A percentile compares a stretch with the other conserved stretches of the same genome.
Evolutionary conservation across 2,797 vertebrate species (phyloP).

Genomic region (Steatocranus sp.): DNA sequence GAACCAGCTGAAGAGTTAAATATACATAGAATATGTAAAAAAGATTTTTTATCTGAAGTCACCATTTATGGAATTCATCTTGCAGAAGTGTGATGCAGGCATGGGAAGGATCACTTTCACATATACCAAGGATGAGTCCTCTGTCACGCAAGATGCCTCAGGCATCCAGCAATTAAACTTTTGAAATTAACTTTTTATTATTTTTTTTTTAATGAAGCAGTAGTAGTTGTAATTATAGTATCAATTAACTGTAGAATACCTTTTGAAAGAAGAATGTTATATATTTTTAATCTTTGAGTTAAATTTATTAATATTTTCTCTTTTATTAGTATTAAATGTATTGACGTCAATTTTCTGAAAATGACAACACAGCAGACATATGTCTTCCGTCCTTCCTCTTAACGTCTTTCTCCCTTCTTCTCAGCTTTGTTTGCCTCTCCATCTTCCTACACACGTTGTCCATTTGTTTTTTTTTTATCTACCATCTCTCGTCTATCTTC

Average conservation of each 20-base stretch:
- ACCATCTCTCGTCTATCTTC: not conserved
- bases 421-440: not conserved
- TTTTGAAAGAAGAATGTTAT: not conserved
- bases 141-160: not conserved
- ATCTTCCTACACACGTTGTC: not conserved
- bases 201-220: not conserved
- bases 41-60: not conserved
- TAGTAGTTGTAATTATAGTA: not conserved
- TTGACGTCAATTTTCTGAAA: not conserved
- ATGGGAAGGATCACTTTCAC: not conserved
- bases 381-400: not conserved
- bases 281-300: not conserved
- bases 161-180: not conserved
- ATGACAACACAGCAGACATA: not conserved
- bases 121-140: rapidly evolving
- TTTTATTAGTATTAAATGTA: not conserved
- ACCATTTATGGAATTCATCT: not conserved
- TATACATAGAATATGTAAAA: not conserved
- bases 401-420: not conserved
- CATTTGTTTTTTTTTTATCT: not conserved
- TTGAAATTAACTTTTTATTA: not conserved
- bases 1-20: not conserved
- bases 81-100: not conserved
- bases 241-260: not conserved
- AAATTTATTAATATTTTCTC: not conserved